Conservation (phyloP, 2,113 vertebrate genomes). For the Apeltes quadracus region DNA sequence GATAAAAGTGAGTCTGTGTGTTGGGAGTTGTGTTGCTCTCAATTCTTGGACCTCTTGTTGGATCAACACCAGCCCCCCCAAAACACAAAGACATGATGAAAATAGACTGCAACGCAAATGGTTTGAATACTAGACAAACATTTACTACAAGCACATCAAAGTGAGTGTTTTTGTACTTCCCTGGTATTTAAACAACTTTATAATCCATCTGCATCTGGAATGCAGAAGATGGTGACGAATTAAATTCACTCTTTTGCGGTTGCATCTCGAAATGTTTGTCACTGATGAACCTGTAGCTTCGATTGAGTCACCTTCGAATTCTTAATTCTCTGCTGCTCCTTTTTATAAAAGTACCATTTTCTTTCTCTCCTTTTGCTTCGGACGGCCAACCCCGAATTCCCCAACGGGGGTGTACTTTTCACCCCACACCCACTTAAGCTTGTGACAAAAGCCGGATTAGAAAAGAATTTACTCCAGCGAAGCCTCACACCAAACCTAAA, state of each 20-base stretch:
- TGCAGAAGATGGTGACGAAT: background rate
- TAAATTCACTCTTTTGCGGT: slow-evolving; percentile 46
- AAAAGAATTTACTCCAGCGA: slow-evolving; percentile 94
- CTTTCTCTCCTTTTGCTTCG: slow-evolving; percentile 82
- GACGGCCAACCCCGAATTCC: slow-evolving; percentile 79
- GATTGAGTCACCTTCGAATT: slow-evolving; percentile 87
- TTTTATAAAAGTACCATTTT: slow-evolving; percentile 81
- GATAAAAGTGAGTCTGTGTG: no score
- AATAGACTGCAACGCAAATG: background rate
- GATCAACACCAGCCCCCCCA: background rate
- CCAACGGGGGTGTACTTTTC: slow-evolving; percentile 91
- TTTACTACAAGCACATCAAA: background rate
- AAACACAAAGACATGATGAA: background rate
- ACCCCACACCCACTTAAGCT: slow-evolving; percentile 96
- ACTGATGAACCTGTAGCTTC: slow-evolving; percentile 83
- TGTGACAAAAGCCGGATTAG: slow-evolving; percentile 98
- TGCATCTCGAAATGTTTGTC: slow-evolving; percentile 30
- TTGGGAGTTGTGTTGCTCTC: background rate
- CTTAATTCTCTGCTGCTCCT: slow-evolving; percentile 81
- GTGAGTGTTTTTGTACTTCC: background rate
- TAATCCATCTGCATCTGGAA: background rate
- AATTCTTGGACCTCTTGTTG: background rate
- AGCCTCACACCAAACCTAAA: slow-evolving; percentile 85
- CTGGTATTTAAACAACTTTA: background rate
- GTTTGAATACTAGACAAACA: background rate